Percentiles rank a stretch among this genome's conserved stretches.
Conservation (phyloP, 2,113 vertebrate genomes). For the Calonectris borealis region DNA sequence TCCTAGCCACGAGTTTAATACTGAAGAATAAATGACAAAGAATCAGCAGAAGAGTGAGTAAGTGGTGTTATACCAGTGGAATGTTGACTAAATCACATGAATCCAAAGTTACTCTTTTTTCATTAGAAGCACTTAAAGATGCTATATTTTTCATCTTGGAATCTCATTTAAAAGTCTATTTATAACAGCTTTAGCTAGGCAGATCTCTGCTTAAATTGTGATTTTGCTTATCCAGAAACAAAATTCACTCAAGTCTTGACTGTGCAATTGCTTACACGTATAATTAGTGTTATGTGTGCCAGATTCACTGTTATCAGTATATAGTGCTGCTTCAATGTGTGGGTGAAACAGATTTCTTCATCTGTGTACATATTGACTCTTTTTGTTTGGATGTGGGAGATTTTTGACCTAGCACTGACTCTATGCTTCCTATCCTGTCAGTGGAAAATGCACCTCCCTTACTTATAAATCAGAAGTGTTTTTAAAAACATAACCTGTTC, state of each 20-base stretch:
- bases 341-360: not conserved
- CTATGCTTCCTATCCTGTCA: not conserved
- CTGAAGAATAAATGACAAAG: constrained; percentile 24
- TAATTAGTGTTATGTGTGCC: not conserved
- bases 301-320: not conserved
- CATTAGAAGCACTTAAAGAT: not conserved
- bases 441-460: not conserved
- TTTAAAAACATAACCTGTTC: not conserved
- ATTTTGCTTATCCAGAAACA: not conserved
- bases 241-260: not conserved
- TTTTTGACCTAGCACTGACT: not conserved
- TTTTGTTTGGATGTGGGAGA: not conserved
- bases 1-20: not conserved
- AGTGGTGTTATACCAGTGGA: not conserved
- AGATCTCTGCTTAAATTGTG: not conserved
- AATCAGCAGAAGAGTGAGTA: constrained; percentile 50
- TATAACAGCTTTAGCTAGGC: not conserved
- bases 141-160: not conserved
- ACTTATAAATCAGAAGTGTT: not conserved
- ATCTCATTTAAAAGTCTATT: not conserved
- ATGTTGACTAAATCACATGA: not conserved
- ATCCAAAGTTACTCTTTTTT: not conserved
- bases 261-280: not conserved
- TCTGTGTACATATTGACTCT: not conserved
- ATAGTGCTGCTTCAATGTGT: not conserved